phyloP scores from a whole-genome alignment of 2,888 invertebrate genomes.

The Adelphocoris suturalis region DNA sequence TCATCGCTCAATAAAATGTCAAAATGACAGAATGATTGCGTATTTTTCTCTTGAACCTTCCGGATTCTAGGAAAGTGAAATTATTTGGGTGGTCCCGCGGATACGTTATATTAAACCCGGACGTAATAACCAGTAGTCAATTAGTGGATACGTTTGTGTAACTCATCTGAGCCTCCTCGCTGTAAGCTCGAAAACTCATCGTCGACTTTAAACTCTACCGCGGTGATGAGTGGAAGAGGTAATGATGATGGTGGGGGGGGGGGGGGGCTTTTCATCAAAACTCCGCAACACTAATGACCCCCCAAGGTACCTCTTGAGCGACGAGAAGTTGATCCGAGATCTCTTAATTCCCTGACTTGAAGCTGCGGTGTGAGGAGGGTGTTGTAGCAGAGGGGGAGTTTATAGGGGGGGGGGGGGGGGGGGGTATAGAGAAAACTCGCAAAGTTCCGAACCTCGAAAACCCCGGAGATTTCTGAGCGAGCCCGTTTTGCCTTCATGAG shows the following conservation, averaged over 20 bases:
- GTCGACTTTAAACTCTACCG: neutral
- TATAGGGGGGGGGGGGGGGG: too few species aligned
- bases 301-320: neutral
- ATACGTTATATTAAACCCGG: neutral
- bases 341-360: slow-evolving; percentile 10
- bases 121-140: neutral
- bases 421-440: neutral
- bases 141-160: neutral
- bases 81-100: too few species aligned
- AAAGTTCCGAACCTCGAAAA: neutral
- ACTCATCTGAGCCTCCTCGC: neutral
- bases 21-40: too few species aligned
- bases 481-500: neutral
- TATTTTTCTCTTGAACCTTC: too few species aligned
- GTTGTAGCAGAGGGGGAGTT: too few species aligned
- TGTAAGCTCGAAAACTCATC: neutral
- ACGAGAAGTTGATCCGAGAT: slow-evolving; percentile 15
- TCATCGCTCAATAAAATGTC: too few species aligned
- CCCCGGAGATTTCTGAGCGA: neutral
- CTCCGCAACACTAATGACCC: slow-evolving; percentile 22
- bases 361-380: too few species aligned
- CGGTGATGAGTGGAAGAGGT: neutral
- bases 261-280: neutral
- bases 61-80: too few species aligned
- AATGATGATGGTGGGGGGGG: too few species aligned